Evolutionary conservation across 2,113 vertebrate species (phyloP), one percentile per base, ranked within the genome.

Genomic region (Xenotilapia leptura): DNA sequence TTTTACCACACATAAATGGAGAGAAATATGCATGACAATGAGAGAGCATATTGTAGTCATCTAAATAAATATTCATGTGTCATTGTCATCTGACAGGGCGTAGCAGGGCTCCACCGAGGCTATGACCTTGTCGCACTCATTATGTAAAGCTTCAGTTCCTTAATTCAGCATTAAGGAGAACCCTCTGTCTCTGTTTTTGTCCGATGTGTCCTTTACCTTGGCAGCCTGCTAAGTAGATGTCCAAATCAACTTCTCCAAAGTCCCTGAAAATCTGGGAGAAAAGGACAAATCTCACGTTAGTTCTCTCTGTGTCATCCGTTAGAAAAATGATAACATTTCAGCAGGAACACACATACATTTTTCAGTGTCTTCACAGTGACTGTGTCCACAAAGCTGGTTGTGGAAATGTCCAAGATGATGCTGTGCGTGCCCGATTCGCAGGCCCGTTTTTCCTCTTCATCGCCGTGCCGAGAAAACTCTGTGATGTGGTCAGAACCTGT

Each of bases 311-410:
- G 10, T 33, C 45, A 9, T 51, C n/a, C 1, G 19, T 77, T 13
- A 49, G 17, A 51, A n/a, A 77, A 77, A 77, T 33, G 26, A 2
- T 13, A 33, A 31, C 17, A 58, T 11, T 8, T 53, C 7, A 53
- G 19, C 10, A 49, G 21, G 45, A 19, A 68, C 45, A 33, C 73
- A 3, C 58, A 14, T 94, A 99, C 98, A 1, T 97, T 98, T 96
- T 96, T 98, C 81, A 99, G 88, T 51, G 93, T 97, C 88, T 98
- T 99, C 80, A 98, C 94, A 70, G 97, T 94, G 86, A 98, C 98
- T 0, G 96, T 98, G 92, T 99, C 98, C 88, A 98, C 94, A 1
- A 98, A 99, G 91, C 93, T 98, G 90, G 97, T 94, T 0, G 97
- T 54, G 7, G 96, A 95, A 79, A 99, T 88, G 93, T 99, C 98